These are phyloP conservation scores for Anarrhichthys ocellatus DNA, from an alignment of 2,113 vertebrate species.

Conservation along the genomic window DNA sequence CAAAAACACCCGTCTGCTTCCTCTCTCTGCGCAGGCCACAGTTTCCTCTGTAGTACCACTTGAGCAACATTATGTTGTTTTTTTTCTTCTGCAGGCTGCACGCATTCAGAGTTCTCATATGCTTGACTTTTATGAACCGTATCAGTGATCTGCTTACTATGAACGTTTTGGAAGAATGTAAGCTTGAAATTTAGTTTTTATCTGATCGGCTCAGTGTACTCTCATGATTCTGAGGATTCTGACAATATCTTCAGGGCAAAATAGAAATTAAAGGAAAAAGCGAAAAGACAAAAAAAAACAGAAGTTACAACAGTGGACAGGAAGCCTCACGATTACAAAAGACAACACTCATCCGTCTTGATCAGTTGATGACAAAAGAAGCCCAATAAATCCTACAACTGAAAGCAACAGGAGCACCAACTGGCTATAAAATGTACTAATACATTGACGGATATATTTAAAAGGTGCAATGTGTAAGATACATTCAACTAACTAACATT, in stretches of 20 bases:
- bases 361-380: not conserved
- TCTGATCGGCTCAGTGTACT: not conserved
- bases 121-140: not conserved
- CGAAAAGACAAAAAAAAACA: not conserved
- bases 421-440: not conserved
- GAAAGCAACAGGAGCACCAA: not conserved
- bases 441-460: not conserved
- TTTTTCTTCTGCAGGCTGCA: not conserved
- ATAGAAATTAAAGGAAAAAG: not conserved
- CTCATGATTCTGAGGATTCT: not conserved
- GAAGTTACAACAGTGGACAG: slow-evolving; percentile 3
- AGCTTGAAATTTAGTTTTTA: not conserved
- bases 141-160: not conserved
- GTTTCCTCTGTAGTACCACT: slow-evolving; percentile 56
- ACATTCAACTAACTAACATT: not conserved
- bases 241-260: not conserved
- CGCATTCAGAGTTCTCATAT: not conserved
- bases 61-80: slow-evolving; percentile 18
- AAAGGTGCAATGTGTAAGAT: not conserved
- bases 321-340: slow-evolving; percentile 10
- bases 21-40: slow-evolving; percentile 53
- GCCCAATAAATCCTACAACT: not conserved
- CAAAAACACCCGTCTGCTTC: slow-evolving; percentile 44
- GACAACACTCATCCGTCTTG: not conserved
- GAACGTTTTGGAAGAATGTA: not conserved